Base-by-base conservation (phyloP, 2,888 invertebrate genomes). In the Nemotelus pantherinus region DNA sequence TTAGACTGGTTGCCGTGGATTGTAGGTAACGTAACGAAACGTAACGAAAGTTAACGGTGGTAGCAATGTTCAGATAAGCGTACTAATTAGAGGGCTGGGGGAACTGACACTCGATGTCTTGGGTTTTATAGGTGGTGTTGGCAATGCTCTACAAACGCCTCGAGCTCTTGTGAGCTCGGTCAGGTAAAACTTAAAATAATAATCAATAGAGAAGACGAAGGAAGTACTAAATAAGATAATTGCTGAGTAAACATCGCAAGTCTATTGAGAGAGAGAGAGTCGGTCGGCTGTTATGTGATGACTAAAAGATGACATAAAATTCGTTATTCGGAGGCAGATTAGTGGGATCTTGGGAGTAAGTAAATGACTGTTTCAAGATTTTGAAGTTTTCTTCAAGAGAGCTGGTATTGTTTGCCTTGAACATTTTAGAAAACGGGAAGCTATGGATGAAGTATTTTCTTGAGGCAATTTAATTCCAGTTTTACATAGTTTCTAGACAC, bases 161-260 rank as follows among this genome's bases (percentile, higher is more conserved):
- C 50, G 50, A 7, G 6, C 50, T 50, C 50, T 5, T 65, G 44
- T 47, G 7, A 47, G 9, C 47, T 25, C 58, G 10, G 39, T 41
- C 3, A 47, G 67, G n/a, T 5, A n/a, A 50, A 48, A 10, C 44
- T 10, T 39, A 25, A 57, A 57, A 57, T 55, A 39, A 43, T 71
- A 71, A 55, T 57, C 53, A 53, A 70, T 71, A 41, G 71, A 25
- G 25, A 53, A 71, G 68, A 10, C 45, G 3, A 48, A 71, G 71
- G 55, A 71, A 71, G 45, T 57, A 55, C 55, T 55, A 71, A 71
- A 71, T 71, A 44, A 71, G 71, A 71, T 71, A 71, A 71, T 71
- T 71, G 71, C 48, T 71, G 71, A 55, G 71, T 55, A 71, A 71
- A 71, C 57, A 71, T 43, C 9, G 63, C n/a, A 53, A 48, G 39